Percentiles rank a stretch among this genome's conserved stretches.
These are phyloP conservation scores for Stercorarius parasiticus DNA, from an alignment of 2,113 vertebrate species.

Conservation along the genomic window DNA sequence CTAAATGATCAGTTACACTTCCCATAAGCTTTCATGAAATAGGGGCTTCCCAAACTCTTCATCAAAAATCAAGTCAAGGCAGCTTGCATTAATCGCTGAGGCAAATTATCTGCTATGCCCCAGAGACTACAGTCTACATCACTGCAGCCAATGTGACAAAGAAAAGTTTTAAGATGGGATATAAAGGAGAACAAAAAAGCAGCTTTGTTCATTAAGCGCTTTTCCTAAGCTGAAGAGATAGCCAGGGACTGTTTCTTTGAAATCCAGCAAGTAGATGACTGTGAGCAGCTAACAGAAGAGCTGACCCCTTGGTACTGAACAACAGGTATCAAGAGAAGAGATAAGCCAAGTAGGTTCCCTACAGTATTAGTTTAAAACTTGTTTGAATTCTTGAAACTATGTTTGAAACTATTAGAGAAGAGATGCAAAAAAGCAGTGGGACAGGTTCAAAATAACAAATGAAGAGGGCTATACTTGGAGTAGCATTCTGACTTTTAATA, in stretches of 20 bases:
- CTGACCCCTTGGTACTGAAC: not conserved
- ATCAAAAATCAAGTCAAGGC: not conserved
- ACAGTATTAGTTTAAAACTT: not conserved
- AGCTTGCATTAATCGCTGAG: not conserved
- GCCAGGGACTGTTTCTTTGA: not conserved
- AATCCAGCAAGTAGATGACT: not conserved
- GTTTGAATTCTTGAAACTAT: not conserved
- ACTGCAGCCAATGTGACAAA: not conserved
- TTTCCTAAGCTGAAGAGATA: not conserved
- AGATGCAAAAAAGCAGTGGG: not conserved
- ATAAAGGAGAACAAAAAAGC: not conserved
- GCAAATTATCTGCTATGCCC: not conserved
- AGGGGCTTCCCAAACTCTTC: not conserved
- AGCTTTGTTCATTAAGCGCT: not conserved
- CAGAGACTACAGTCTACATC: not conserved
- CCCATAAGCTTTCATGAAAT: not conserved
- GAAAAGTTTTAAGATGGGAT: not conserved
- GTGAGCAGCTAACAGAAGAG: not conserved
- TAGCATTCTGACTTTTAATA: not conserved
- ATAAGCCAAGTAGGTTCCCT: not conserved
- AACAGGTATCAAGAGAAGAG: not conserved
- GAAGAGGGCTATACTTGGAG: not conserved
- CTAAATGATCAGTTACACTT: not conserved
- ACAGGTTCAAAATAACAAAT: not conserved
- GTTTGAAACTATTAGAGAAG: not conserved